A percentile compares a stretch with the other conserved stretches of the same genome.
Conservation (phyloP, 30 jellyfish, hydroid and myxozoan genomes). For the Hydractinia symbiolongicarpus region DNA sequence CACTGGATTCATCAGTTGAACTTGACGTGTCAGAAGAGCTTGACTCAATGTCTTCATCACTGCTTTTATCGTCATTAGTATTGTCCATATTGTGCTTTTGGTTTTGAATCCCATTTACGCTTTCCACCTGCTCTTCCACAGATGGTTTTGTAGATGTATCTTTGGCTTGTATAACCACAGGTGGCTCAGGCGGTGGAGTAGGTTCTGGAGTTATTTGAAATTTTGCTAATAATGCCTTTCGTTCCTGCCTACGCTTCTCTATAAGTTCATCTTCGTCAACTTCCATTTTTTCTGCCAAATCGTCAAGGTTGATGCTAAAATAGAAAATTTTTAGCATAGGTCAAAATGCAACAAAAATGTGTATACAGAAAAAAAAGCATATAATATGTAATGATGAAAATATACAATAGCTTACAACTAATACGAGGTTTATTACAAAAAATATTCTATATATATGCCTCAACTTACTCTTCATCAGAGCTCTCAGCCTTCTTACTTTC, state of each 20-base stretch:
- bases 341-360: not conserved
- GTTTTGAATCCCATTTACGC: not conserved
- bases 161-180: not conserved
- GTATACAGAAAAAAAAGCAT: not conserved
- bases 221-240: constrained; percentile 81
- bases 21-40: not conserved
- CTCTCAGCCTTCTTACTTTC: constrained; percentile 39
- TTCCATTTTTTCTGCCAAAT: constrained; percentile 82
- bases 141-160: not conserved
- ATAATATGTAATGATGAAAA: not conserved
- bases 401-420: not conserved
- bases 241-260: constrained; percentile 58
- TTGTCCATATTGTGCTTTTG: not conserved
- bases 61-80: not conserved
- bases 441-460: too few species aligned
- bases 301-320: constrained; percentile 80
- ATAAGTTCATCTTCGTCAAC: constrained; percentile 84
- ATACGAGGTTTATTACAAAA: not conserved
- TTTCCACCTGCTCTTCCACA: not conserved
- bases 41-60: constrained; percentile 9
- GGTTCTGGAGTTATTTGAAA: constrained; percentile 31
- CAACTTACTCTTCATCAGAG: constrained; percentile 79
- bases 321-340: not conserved
- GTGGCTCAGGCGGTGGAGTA: constrained; percentile 25
- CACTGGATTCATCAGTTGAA: constrained; percentile 10